phyloP scores from a whole-genome alignment of 2,797 vertebrate genomes.

The Melanotaenia nigrans region DNA sequence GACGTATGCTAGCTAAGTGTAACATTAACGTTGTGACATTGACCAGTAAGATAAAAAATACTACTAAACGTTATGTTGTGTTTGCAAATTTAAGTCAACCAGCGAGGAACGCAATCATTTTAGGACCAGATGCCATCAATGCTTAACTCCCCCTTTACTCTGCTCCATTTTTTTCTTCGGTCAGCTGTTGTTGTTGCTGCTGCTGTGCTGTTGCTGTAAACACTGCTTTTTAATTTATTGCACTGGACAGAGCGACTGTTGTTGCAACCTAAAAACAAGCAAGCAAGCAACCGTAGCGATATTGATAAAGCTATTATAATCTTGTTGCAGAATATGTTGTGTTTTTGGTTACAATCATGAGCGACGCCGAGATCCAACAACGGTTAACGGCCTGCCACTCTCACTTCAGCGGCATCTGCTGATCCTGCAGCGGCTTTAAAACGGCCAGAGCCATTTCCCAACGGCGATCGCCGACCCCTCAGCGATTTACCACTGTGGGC shows the following conservation, averaged over 20 bases:
- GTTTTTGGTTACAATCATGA: background rate
- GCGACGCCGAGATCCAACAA: too few relatives aligned
- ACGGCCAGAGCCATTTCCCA: too few relatives aligned
- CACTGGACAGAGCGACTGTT: background rate
- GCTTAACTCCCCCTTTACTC: constrained; percentile 14
- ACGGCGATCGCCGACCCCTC: too few relatives aligned
- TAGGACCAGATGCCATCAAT: background rate
- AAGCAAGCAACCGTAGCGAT: fast-evolving
- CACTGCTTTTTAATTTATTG: constrained; percentile 10
- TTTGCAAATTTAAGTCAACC: background rate
- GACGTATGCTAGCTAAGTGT: constrained; percentile 41
- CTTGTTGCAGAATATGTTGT: background rate
- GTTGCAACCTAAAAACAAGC: fast-evolving
- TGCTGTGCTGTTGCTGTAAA: constrained; percentile 3
- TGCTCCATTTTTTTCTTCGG: constrained; percentile 6
- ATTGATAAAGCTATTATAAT: background rate
- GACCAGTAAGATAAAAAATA: fast-evolving
- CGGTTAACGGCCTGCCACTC: too few relatives aligned
- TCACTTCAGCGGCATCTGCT: too few relatives aligned
- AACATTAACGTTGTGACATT: background rate
- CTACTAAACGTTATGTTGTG: background rate
- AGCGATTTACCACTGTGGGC: too few relatives aligned
- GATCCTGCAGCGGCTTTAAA: too few relatives aligned
- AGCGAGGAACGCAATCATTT: background rate
- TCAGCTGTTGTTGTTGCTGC: constrained; percentile 56